Evolutionary conservation across 2,888 invertebrate genomes (phyloP).

Genomic region (Erpobdella octoculata): DNA sequence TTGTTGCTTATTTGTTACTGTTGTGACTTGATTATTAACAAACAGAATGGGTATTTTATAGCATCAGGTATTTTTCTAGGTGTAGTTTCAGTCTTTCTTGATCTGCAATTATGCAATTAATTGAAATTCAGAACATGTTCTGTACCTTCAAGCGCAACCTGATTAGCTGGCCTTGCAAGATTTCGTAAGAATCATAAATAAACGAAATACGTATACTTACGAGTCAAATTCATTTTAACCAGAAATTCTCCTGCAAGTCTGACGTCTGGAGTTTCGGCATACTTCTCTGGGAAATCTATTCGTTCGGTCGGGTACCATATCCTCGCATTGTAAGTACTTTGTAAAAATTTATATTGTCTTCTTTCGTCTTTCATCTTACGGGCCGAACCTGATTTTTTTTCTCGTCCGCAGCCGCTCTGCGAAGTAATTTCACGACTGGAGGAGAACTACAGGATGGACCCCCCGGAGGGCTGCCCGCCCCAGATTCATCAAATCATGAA

Average conservation of each 20-base stretch:
- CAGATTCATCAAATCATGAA: constrained; percentile 27
- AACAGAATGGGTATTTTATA: too few relatives aligned
- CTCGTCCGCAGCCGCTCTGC: not conserved
- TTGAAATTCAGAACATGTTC: too few relatives aligned
- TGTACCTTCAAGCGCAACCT: too few relatives aligned
- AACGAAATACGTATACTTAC: too few relatives aligned
- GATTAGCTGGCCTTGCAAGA: too few relatives aligned
- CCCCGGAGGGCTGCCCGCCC: constrained; percentile 22
- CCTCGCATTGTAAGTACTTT: constrained; percentile 85
- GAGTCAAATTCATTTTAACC: not conserved
- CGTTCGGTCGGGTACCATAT: constrained; percentile 96
- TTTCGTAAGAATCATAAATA: too few relatives aligned
- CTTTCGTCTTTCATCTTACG: not conserved
- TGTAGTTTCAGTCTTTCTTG: too few relatives aligned
- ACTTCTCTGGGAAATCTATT: constrained; percentile 97
- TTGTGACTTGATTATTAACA: too few relatives aligned
- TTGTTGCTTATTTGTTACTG: too few relatives aligned
- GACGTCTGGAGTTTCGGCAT: constrained; percentile 99
- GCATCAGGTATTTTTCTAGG: too few relatives aligned
- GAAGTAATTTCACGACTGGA: constrained; percentile 13
- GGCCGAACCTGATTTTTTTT: not conserved
- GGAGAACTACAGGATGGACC: constrained; percentile 20
- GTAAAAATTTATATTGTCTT: not conserved
- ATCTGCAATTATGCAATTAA: too few relatives aligned
- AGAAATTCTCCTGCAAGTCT: constrained; percentile 98